A percentile compares a stretch with the other conserved stretches of the same genome.
These are phyloP conservation scores for Halictus quadricinctus DNA, from an alignment of 2,888 invertebrate genomes.

Conservation along the genomic window DNA sequence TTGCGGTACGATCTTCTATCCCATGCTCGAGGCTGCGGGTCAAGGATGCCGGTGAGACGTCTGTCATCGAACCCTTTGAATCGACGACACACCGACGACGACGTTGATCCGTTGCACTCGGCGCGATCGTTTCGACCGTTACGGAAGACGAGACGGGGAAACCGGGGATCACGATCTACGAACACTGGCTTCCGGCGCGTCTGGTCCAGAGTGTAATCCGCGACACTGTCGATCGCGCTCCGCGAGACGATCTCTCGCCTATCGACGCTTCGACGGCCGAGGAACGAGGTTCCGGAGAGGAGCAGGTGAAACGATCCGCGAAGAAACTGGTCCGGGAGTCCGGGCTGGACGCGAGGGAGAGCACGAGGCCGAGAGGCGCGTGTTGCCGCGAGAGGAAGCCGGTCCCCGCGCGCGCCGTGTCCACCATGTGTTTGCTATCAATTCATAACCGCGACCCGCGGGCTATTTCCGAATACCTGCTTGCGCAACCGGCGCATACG, in stretches of 20 bases:
- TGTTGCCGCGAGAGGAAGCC: conserved; percentile 28
- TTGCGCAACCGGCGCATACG: conserved; percentile 70
- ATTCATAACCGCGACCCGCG: conserved; percentile 75
- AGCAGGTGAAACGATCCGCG: conserved; percentile 21
- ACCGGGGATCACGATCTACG: not conserved
- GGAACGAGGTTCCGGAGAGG: not conserved
- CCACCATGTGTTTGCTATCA: conserved; percentile 80
- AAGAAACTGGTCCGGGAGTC: not conserved
- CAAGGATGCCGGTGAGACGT: not conserved
- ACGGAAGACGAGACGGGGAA: not conserved
- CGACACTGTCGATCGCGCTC: not conserved
- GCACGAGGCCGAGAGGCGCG: conserved; percentile 31
- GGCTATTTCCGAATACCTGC: conserved; percentile 78
- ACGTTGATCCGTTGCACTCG: not conserved
- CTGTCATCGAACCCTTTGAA: not conserved
- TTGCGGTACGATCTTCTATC: conserved; percentile 9
- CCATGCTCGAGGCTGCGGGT: not conserved
- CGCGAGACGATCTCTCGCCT: not conserved
- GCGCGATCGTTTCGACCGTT: not conserved
- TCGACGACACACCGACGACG: not conserved
- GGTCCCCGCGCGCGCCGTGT: conserved; percentile 57
- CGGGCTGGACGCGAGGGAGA: conserved; percentile 3
- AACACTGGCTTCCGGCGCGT: not conserved
- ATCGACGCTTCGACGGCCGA: not conserved
- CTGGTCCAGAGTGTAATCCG: not conserved